These are phyloP conservation scores for Rhea americana DNA, from an alignment of 2,113 vertebrate species.

Conservation along the genomic window DNA sequence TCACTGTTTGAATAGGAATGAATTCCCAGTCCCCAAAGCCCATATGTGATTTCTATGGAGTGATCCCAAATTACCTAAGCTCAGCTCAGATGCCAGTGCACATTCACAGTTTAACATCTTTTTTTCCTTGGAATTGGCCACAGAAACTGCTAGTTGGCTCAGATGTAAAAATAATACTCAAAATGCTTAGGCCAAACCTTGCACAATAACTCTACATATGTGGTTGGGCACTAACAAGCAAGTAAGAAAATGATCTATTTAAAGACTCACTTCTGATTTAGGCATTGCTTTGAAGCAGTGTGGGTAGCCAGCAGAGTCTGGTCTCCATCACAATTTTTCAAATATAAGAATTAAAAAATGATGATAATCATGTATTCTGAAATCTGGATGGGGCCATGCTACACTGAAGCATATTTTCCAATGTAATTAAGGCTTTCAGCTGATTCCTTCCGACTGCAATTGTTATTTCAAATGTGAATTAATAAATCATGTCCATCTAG, in stretches of 20 bases:
- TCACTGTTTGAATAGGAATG: conserved; percentile 68
- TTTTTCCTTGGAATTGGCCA: conserved; percentile 49
- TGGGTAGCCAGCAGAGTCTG: conserved; percentile 54
- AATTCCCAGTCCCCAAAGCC: conserved; percentile 70
- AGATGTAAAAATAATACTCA: conserved; percentile 54
- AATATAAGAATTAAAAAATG: conserved; percentile 78
- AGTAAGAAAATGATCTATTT: conserved; percentile 62
- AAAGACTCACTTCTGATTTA: conserved; percentile 64
- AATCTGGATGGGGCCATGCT: conserved; percentile 73
- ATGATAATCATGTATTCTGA: conserved; percentile 77
- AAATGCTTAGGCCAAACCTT: conserved; percentile 39
- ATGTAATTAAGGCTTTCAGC: conserved; percentile 88
- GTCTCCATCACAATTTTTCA: conserved; percentile 69
- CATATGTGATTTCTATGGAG: conserved; percentile 69
- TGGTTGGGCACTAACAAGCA: conserved; percentile 52
- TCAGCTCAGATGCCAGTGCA: conserved; percentile 55
- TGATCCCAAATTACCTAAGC: conserved; percentile 69
- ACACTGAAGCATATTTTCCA: conserved; percentile 84
- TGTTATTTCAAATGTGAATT: conserved; percentile 94
- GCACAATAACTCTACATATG: conserved; percentile 35
- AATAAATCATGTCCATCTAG: conserved; percentile 92
- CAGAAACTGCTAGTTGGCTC: conserved; percentile 43
- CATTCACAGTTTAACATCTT: conserved; percentile 68
- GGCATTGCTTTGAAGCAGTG: conserved; percentile 58
- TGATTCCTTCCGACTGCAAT: conserved; percentile 88